Evolutionary conservation across 2,888 invertebrate species (phyloP).

Genomic region (Gonocerus acuteangulatus): DNA sequence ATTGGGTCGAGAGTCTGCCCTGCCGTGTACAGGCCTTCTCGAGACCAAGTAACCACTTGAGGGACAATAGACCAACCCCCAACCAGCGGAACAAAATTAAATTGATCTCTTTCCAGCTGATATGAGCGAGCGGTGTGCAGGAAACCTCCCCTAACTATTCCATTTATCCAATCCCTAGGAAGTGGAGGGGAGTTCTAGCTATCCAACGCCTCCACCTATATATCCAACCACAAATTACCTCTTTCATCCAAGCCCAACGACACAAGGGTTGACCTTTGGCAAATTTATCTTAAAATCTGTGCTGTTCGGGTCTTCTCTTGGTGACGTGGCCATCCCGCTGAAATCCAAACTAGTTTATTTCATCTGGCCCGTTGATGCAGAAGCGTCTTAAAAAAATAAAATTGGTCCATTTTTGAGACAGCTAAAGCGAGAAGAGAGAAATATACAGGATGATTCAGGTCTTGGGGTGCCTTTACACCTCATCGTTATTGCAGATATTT

Average conservation of each 20-base stretch:
- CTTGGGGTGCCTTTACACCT: too few relatives aligned
- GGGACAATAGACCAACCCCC: conserved; percentile 7
- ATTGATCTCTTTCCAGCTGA: conserved; percentile 20
- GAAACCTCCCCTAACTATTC: conserved; percentile 12
- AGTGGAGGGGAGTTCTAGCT: neutral
- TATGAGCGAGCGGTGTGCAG: neutral
- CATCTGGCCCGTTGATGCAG: too few relatives aligned
- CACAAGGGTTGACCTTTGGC: too few relatives aligned
- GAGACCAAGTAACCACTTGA: conserved; percentile 20
- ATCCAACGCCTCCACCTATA: neutral
- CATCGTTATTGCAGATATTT: too few relatives aligned
- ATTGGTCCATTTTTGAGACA: too few relatives aligned
- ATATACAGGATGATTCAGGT: too few relatives aligned
- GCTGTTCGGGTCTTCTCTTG: too few relatives aligned
- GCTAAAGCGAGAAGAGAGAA: too few relatives aligned
- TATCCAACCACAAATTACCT: conserved; percentile 7
- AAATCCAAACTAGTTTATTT: too few relatives aligned
- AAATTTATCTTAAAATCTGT: too few relatives aligned
- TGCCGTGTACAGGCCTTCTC: conserved; percentile 11
- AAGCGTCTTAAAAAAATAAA: too few relatives aligned
- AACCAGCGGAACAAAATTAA: conserved; percentile 6
- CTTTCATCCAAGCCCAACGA: neutral
- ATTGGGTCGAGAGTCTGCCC: neutral
- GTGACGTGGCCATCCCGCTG: too few relatives aligned
- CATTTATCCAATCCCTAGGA: conserved; percentile 12